These are phyloP conservation scores for Drosophila asahinai DNA, from an alignment of 1,140 invertebrate species.

Conservation along the genomic window DNA sequence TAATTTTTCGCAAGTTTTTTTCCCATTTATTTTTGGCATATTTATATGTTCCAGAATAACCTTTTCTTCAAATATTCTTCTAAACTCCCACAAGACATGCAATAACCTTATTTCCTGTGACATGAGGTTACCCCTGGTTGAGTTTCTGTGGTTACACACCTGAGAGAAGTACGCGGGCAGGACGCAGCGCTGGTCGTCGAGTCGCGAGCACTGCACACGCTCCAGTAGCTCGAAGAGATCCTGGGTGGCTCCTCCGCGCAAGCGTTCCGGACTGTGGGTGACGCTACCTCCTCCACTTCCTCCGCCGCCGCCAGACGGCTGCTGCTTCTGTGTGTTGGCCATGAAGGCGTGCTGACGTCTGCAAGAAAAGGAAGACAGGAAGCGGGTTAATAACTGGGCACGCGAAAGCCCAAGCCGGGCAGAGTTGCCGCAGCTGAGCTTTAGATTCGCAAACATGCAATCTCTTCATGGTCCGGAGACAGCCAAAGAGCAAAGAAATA, in stretches of 20 bases:
- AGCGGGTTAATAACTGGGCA: slow-evolving; percentile 68
- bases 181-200: slow-evolving; percentile 97
- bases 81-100: slow-evolving; percentile 2
- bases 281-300: slow-evolving; percentile 84
- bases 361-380: slow-evolving; percentile 67
- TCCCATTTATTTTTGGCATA: too few species aligned
- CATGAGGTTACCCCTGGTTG: slow-evolving; percentile 17
- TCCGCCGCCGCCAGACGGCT: slow-evolving; percentile 43
- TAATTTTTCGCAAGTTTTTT: background rate
- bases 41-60: background rate
- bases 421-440: slow-evolving; percentile 46
- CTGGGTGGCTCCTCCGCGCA: slow-evolving; percentile 90
- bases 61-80: background rate
- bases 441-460: slow-evolving; percentile 58
- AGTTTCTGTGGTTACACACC: slow-evolving; percentile 86
- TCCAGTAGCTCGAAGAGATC: slow-evolving; percentile 96
- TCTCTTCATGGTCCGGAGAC: slow-evolving; percentile 69
- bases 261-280: slow-evolving; percentile 85
- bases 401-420: slow-evolving; percentile 64
- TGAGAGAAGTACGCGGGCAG: slow-evolving; percentile 94
- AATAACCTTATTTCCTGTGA: background rate
- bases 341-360: slow-evolving; percentile 86
- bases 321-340: slow-evolving; percentile 80
- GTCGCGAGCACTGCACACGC: slow-evolving; percentile 94
- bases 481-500: slow-evolving; percentile 9